phyloP scores from a whole-genome alignment of 2,113 vertebrate species.

The Colius striatus region DNA sequence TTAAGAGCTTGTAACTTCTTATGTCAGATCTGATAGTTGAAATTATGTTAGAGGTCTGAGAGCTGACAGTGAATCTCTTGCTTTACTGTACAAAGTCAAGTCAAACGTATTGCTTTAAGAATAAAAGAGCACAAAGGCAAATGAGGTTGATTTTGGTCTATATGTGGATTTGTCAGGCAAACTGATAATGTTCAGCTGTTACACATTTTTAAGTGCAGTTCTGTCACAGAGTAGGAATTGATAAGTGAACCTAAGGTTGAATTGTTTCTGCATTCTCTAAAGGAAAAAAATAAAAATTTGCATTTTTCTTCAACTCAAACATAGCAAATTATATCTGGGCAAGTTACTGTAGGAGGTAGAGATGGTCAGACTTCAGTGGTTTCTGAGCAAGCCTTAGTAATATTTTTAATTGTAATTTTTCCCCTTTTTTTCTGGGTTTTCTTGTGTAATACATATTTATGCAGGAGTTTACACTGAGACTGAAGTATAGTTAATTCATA shows the following conservation, averaged over 20 bases:
- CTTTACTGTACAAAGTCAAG: not conserved
- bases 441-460: not conserved
- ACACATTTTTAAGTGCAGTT: not conserved
- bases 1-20: not conserved
- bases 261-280: not conserved
- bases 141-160: not conserved
- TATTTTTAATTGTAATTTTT: not conserved
- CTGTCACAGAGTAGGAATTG: not conserved
- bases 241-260: not conserved
- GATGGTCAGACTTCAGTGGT: not conserved
- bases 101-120: not conserved
- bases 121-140: not conserved
- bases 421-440: not conserved
- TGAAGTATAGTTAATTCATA: not conserved
- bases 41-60: constrained; percentile 25
- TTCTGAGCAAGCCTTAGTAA: not conserved
- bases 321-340: not conserved
- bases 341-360: not conserved
- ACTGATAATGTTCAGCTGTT: not conserved
- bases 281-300: not conserved
- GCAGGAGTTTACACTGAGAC: not conserved
- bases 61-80: not conserved
- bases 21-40: not conserved
- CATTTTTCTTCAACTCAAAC: not conserved
- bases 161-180: not conserved